Evolutionary conservation across 2,888 invertebrate genomes (phyloP).

Genomic region (Terebella lapidaria): DNA sequence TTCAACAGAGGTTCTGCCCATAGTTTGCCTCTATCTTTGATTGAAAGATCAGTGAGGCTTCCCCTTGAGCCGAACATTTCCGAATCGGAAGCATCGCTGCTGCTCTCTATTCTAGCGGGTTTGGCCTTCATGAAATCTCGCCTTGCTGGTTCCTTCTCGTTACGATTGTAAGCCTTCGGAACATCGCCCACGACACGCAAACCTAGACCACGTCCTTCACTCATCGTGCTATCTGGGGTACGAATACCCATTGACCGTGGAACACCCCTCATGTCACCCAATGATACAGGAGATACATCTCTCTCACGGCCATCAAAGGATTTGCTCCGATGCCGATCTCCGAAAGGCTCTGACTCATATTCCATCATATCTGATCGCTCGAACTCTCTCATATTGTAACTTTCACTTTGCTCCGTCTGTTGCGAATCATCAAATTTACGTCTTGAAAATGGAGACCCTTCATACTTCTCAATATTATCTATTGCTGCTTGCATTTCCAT

Average conservation of each 20-base stretch:
- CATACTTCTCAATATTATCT: background rate
- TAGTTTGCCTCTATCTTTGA: conserved; percentile 6
- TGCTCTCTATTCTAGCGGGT: conserved; percentile 25
- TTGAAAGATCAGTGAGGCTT: conserved; percentile 6
- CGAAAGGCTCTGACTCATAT: too few species aligned
- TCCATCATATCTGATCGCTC: too few species aligned
- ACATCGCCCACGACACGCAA: conserved; percentile 25
- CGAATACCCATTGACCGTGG: background rate
- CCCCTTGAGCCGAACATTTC: conserved; percentile 18
- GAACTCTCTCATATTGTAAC: background rate
- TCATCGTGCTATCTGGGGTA: conserved; percentile 14
- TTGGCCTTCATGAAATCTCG: conserved; percentile 21
- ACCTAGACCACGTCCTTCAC: conserved; percentile 11
- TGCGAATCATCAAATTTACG: background rate
- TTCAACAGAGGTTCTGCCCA: background rate
- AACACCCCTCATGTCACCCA: background rate
- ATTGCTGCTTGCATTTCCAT: too few species aligned
- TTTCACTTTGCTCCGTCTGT: background rate
- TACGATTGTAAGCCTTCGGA: conserved; percentile 25
- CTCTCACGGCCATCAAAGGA: background rate
- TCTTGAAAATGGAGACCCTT: background rate
- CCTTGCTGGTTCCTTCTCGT: conserved; percentile 17
- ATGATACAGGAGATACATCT: background rate
- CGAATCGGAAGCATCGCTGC: conserved; percentile 26
- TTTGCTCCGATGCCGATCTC: background rate